These are phyloP conservation scores for Mellilla xanthometata DNA, from an alignment of 2,888 invertebrate genomes.

Conservation along the genomic window DNA sequence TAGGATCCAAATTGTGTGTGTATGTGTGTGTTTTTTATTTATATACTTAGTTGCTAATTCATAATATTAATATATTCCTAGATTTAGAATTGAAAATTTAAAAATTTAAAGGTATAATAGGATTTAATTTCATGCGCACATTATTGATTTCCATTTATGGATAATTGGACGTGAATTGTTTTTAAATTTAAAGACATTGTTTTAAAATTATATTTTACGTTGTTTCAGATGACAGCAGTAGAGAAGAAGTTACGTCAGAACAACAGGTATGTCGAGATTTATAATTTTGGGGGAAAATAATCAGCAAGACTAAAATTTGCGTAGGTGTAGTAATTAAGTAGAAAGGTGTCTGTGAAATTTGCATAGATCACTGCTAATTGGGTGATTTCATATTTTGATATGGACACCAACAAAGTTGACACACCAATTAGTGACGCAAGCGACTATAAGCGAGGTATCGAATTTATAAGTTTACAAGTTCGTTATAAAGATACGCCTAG, in stretches of 20 bases:
- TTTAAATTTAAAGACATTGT: background rate
- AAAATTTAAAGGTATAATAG: too few species aligned
- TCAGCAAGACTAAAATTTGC: background rate
- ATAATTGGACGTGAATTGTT: too few species aligned
- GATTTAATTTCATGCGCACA: too few species aligned
- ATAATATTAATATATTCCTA: too few species aligned
- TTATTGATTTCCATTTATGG: too few species aligned
- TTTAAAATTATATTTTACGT: constrained; percentile 27
- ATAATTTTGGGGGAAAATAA: background rate
- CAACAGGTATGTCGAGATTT: constrained; percentile 61
- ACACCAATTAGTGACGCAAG: constrained; percentile 15
- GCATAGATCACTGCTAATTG: constrained; percentile 16
- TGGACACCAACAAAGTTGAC: constrained; percentile 8
- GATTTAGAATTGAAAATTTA: too few species aligned
- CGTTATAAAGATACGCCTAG: constrained; percentile 8
- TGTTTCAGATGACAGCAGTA: constrained; percentile 77
- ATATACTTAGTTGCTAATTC: too few species aligned
- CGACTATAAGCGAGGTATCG: constrained; percentile 11
- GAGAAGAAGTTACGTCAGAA: constrained; percentile 71
- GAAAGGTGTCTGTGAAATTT: constrained; percentile 12
- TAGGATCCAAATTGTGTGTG: too few species aligned
- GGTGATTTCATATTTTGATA: constrained; percentile 13
- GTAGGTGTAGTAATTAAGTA: constrained; percentile 1
- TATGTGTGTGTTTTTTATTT: too few species aligned
- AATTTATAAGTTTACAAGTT: constrained; percentile 8